Conservation (phyloP, 2,797 vertebrate genomes). For the Phaenicophaeus curvirostris region DNA sequence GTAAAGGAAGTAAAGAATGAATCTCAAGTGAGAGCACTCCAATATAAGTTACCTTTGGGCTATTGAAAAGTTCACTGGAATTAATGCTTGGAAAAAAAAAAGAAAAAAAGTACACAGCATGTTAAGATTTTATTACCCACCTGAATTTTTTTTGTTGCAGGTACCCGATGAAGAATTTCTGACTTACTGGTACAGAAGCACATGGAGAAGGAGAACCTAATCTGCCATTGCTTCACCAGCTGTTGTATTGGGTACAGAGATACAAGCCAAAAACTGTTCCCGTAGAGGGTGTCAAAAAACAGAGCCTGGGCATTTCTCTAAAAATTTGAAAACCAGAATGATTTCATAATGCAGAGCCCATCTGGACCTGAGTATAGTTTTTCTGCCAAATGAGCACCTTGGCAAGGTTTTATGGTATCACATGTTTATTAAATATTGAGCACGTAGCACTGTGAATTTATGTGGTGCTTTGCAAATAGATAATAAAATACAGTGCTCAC, state of each 20-base stretch:
- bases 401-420: background rate
- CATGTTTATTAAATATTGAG: conserved; percentile 27
- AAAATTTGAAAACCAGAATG: background rate
- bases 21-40: accelerated
- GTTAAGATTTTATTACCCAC: background rate
- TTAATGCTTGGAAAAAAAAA: background rate
- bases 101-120: background rate
- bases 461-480: background rate
- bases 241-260: background rate
- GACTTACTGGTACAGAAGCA: background rate
- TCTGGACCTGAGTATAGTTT: background rate
- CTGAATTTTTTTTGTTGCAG: background rate
- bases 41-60: background rate
- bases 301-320: background rate
- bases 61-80: background rate
- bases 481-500: background rate
- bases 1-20: background rate
- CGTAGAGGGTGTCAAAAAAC: background rate
- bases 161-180: background rate
- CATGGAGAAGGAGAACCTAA: background rate
- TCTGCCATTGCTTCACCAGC: background rate
- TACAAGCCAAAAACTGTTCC: background rate
- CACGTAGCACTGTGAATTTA: background rate
- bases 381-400: conserved; percentile 16
- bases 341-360: conserved; percentile 4